Base-by-base conservation (phyloP, 2,888 invertebrate genomes). In the Agapostemon virescens region DNA sequence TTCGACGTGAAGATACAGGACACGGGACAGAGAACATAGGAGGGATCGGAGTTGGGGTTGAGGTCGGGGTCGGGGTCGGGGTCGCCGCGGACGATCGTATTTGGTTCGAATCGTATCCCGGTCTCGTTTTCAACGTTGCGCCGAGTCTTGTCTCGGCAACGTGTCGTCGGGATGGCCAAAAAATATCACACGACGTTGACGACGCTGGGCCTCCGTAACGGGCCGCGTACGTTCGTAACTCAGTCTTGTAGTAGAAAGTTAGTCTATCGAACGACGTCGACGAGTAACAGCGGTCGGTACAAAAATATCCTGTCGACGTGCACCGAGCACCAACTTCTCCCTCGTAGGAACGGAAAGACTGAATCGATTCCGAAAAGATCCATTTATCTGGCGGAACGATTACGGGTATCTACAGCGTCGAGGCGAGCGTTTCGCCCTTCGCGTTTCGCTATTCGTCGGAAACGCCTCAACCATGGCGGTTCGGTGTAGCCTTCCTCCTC, bases 371-470 rank as follows among this genome's bases (percentile, higher is more conserved):
- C 72, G 64, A 69, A 68, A 82, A 74, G 49, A 45, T 69, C 45
- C 45, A 26, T 17, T 73, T 64, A 72, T 45, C 58, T 69, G 49
- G 42, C 58, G 33, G n/a, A 7, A 38, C 13, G 64, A 30, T 13
- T 66, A 61, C 15, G n/a, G 30, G 26, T 52, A 72, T 85, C 85
- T 88, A 84, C 87, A 87, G 61, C 85, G 77, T 1, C 55, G 55
- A 30, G 89, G 84, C 7, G 86, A 86, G 38, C 86, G 87, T 74
- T 89, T 88, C 26, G 89, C 86, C 82, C 86, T 81, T 83, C 86
- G 87, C 67, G 88, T 88, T n/a, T n/a, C 26, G 88, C 86, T 84
- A 91, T 91, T 75, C 90, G 86, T 79, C 88, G 87, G 79, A 91
- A 91, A n/a, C 90, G 86, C 55, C 92, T 84, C 23, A 89, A 81